A percentile compares a stretch with the other conserved stretches of the same genome.
phyloP scores from a whole-genome alignment of 1,140 invertebrate species.

The Stenopsyche tienmushanensis region DNA sequence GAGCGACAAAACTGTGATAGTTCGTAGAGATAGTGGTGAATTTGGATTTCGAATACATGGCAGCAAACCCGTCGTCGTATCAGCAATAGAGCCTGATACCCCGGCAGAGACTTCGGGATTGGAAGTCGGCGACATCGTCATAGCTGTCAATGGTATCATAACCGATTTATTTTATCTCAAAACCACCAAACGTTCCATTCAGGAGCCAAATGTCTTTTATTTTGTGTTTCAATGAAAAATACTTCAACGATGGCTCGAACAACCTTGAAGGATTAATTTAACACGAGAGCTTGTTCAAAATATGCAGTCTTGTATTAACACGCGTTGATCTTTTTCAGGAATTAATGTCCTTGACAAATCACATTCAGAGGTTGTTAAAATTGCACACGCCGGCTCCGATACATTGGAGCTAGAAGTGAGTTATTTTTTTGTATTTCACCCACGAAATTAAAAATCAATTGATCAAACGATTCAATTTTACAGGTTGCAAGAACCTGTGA shows the following conservation, averaged over 20 bases:
- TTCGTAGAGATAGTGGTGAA: conserved; percentile 80
- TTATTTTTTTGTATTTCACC: not conserved
- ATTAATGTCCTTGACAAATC: conserved; percentile 87
- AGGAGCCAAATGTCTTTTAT: no score
- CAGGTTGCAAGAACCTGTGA: conserved; percentile 82
- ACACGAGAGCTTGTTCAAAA: no score
- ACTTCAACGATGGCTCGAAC: no score
- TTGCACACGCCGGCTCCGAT: conserved; percentile 85
- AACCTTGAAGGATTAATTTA: no score
- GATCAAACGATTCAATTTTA: conserved; percentile 11
- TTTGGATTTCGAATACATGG: conserved; percentile 96
- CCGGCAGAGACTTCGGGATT: conserved; percentile 88
- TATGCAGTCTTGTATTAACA: no score
- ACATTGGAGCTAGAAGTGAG: conserved; percentile 78
- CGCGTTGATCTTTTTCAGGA: conserved; percentile 46
- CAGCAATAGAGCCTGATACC: conserved; percentile 88
- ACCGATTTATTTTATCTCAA: not conserved
- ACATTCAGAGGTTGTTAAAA: conserved; percentile 92
- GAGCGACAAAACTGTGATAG: conserved; percentile 82
- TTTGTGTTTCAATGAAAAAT: no score
- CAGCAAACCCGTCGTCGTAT: conserved; percentile 92
- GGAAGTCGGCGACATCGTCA: conserved; percentile 91
- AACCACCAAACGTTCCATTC: no score
- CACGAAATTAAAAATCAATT: not conserved
- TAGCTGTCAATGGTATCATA: conserved; percentile 81